These are phyloP conservation scores for Drosophila equinoxialis DNA, from an alignment of 1,140 invertebrate species.

Conservation along the genomic window DNA sequence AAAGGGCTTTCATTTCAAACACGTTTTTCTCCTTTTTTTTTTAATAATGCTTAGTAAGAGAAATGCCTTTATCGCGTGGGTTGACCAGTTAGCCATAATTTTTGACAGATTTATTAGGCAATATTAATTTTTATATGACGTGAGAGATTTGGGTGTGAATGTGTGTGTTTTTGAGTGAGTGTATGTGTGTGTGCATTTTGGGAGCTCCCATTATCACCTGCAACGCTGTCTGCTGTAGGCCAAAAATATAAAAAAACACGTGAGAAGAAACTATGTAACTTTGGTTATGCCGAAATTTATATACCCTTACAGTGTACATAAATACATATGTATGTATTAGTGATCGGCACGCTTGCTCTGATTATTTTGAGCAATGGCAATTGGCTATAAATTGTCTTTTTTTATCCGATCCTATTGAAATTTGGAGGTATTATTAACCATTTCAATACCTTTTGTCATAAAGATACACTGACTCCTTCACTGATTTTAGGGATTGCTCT, in stretches of 20 bases:
- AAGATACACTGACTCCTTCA: too few relatives aligned
- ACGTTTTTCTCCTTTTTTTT: constrained; percentile 20
- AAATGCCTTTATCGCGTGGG: constrained; percentile 26
- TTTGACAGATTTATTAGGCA: constrained; percentile 78
- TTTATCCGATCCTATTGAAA: too few relatives aligned
- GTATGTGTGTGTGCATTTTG: background rate
- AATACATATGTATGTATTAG: too few relatives aligned
- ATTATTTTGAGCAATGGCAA: too few relatives aligned
- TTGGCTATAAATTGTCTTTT: too few relatives aligned
- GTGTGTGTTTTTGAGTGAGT: constrained; percentile 27
- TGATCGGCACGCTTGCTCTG: too few relatives aligned
- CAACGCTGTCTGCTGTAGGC: constrained; percentile 57
- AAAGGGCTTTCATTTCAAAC: background rate
- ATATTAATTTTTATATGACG: constrained; percentile 70
- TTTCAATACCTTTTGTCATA: too few relatives aligned
- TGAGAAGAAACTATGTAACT: too few relatives aligned
- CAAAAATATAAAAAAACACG: constrained; percentile 15
- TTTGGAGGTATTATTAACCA: too few relatives aligned
- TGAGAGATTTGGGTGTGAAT: constrained; percentile 38
- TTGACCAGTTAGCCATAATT: constrained; percentile 66
- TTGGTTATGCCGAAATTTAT: too few relatives aligned
- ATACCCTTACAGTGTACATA: too few relatives aligned
- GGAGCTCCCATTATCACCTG: constrained; percentile 69
- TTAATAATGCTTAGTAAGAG: background rate
- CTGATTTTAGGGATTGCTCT: too few relatives aligned